Conservation (phyloP, 2,888 invertebrate genomes). For the Eupithecia insigniata region DNA sequence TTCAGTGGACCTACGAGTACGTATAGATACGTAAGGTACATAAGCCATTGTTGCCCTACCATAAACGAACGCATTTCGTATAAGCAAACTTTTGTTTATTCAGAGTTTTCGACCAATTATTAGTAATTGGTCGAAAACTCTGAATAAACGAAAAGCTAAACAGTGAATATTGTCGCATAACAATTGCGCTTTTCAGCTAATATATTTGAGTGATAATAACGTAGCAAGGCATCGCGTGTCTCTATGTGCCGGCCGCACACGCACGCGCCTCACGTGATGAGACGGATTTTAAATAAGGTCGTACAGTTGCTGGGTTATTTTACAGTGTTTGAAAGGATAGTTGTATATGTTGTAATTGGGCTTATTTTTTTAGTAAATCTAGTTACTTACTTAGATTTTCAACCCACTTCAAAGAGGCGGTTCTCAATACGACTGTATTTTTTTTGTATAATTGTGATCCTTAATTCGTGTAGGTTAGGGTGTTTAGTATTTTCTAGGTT, state of each 20-base stretch:
- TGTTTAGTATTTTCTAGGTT: too few species aligned
- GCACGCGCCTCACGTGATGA: slow-evolving; percentile 42
- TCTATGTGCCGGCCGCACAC: slow-evolving; percentile 51
- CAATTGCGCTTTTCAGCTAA: slow-evolving; percentile 38
- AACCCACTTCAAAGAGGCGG: too few species aligned
- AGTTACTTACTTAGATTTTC: too few species aligned
- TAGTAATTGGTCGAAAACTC: too few species aligned
- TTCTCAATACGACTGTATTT: too few species aligned
- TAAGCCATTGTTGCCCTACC: too few species aligned
- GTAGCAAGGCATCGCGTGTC: slow-evolving; percentile 51
- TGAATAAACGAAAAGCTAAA: neutral
- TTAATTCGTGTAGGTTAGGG: too few species aligned
- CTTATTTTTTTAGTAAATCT: too few species aligned
- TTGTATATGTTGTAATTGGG: neutral
- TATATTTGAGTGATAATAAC: slow-evolving; percentile 48
- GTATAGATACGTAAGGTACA: too few species aligned
- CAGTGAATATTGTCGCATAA: slow-evolving; percentile 38
- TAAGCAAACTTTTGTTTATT: neutral
- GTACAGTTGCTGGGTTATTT: slow-evolving; percentile 18
- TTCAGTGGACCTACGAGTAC: too few species aligned
- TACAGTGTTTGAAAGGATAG: neutral
- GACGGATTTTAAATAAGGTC: slow-evolving; percentile 37
- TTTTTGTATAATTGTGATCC: too few species aligned
- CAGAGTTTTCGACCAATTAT: neutral
- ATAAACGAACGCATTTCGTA: too few species aligned